Base-by-base conservation (phyloP, 2,888 invertebrate genomes). In the Taenaris catops region DNA sequence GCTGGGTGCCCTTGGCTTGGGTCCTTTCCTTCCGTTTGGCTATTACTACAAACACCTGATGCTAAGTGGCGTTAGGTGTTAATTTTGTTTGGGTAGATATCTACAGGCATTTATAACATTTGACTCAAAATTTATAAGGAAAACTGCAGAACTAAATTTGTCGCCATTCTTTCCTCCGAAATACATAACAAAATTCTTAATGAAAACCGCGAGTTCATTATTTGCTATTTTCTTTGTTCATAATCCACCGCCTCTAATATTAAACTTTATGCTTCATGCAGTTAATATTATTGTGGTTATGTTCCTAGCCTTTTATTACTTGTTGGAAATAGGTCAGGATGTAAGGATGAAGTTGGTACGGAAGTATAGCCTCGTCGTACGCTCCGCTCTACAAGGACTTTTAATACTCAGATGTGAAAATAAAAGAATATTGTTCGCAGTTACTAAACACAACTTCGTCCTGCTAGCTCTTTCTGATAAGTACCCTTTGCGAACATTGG, bases 291-390 rank as follows among this genome's bases (percentile, higher is more conserved):
- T 27, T 27, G 27, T 27, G 14, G 29, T 21, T 19, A 31, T 12
- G 7, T 20, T 28, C 21, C 24, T n/a, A n/a, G n/a, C n/a, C 24
- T 32, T 25, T 32, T 26, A 31, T 25, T 34, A 19, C 24, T 14
- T 12, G 38, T 38, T 38, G 27, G 38, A 41, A 41, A 36, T 41
- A 34, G 46, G 46, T 46, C 43, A 41, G 43, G 35, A 41, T 34
- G 28, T 24, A 19, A 37, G 46, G 34, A 41, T 36, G 25, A 38
- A 41, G 38, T 43, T 41, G 21, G 24, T 25, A 23, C 39, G 37
- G 40, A 34, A 34, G 27, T 28, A 12, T 9, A 19, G 36, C 23
- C 25, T 17, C 28, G 27, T 38, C 27, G 28, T 38, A 26, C 19
- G 31, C 37, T 7, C 39, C 5, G 25, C 20, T 29, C 25, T 19